Conservation (phyloP, 2,113 vertebrate genomes). For the Arothron firmamentum region DNA sequence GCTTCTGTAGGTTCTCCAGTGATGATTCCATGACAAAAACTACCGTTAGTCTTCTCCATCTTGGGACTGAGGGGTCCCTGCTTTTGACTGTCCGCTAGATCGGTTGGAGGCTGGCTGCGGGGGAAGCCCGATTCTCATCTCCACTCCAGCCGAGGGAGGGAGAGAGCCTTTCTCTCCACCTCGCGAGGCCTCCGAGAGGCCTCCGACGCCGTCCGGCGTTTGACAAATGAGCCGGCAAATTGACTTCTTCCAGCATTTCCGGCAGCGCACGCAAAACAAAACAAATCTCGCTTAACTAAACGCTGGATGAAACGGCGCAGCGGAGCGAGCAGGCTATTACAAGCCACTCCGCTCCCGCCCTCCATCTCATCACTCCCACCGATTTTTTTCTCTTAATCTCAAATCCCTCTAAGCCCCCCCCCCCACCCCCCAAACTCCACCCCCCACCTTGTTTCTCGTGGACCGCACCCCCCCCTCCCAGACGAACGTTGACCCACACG, state of each 20-base stretch:
- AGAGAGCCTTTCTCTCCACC: slow-evolving; percentile 52
- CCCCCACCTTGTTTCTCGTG: slow-evolving; percentile 23
- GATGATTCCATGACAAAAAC: too few relatives aligned
- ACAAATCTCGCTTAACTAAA: slow-evolving; percentile 71
- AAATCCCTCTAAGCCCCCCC: slow-evolving; percentile 1
- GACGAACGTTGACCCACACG: slow-evolving; percentile 71
- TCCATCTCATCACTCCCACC: slow-evolving; percentile 36
- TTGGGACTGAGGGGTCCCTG: too few relatives aligned
- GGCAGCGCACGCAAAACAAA: slow-evolving; percentile 59
- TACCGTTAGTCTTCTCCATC: too few relatives aligned
- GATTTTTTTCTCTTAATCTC: slow-evolving; percentile 49
- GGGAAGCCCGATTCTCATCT: neutral
- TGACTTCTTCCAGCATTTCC: slow-evolving; percentile 59
- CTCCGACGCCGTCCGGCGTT: slow-evolving; percentile 54
- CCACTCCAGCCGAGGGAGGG: slow-evolving; percentile 29
- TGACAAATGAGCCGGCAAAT: slow-evolving; percentile 75
- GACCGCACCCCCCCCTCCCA: slow-evolving; percentile 57
- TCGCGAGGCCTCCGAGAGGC: slow-evolving; percentile 46
- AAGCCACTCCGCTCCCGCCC: slow-evolving; percentile 46
- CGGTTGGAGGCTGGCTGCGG: too few relatives aligned
- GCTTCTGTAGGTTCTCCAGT: too few relatives aligned
- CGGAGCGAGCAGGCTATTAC: slow-evolving; percentile 50
- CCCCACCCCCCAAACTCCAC: too few relatives aligned
- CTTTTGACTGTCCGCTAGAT: too few relatives aligned
- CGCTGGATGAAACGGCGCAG: slow-evolving; percentile 63